These are phyloP conservation scores for Lordiphosa fenestrarum DNA, from an alignment of 2,888 invertebrate genomes.

Conservation along the genomic window DNA sequence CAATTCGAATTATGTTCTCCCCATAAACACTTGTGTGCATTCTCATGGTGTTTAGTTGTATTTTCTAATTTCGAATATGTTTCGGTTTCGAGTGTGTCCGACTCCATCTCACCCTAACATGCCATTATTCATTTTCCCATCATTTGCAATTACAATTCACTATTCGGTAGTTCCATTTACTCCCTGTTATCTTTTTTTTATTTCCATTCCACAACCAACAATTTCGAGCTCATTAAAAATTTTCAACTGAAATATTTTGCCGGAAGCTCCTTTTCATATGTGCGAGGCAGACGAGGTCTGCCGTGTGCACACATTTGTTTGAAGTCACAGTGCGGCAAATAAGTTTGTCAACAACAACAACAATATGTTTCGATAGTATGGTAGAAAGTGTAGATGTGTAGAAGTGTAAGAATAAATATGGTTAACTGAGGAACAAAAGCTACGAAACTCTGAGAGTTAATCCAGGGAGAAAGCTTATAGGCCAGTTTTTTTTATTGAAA, in stretches of 20 bases:
- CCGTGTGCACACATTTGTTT: constrained; percentile 29
- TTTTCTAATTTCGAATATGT: no score
- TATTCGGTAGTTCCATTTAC: constrained; percentile 6
- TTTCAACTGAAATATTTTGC: constrained; percentile 74
- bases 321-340: constrained; percentile 37
- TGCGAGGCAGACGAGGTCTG: constrained; percentile 8
- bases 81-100: no score
- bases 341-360: constrained; percentile 13
- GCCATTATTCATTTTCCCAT: constrained; percentile 20
- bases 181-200: constrained; percentile 29
- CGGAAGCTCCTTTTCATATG: constrained; percentile 52
- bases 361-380: no score
- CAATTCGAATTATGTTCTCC: no score
- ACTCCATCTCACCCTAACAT: constrained; percentile 7
- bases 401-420: no score
- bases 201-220: constrained; percentile 30
- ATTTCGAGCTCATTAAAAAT: constrained; percentile 73
- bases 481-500: no score
- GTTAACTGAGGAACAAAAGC: no score
- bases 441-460: no score
- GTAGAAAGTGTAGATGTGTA: no score
- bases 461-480: no score
- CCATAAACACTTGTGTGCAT: no score
- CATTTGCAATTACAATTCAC: constrained; percentile 3
- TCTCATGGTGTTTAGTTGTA: no score